phyloP scores from a whole-genome alignment of 2,797 vertebrate species.

The Rhincodon typus region DNA sequence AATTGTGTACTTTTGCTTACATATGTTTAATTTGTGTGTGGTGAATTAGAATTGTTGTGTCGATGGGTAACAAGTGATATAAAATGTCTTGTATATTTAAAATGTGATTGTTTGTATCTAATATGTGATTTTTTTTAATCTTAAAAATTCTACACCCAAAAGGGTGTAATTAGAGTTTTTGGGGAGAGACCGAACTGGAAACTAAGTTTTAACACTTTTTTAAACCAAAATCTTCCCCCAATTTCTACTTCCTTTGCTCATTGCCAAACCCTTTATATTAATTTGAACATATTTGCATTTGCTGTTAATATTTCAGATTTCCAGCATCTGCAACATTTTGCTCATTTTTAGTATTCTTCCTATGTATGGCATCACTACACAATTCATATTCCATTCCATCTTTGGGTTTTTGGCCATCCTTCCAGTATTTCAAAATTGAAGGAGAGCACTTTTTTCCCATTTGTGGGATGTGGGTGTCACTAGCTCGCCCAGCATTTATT shows the following conservation, averaged over 20 bases:
- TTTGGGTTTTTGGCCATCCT: not conserved
- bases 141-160: not conserved
- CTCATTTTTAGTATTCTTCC: not conserved
- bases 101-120: too few species aligned
- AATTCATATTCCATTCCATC: not conserved
- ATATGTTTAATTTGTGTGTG: not conserved
- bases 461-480: too few species aligned
- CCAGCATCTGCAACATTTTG: not conserved
- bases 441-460: not conserved
- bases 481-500: too few species aligned
- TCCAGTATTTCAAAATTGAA: not conserved
- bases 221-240: not conserved
- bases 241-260: not conserved
- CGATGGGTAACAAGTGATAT: not conserved
- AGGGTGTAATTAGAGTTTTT: not conserved
- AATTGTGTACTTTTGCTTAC: not conserved
- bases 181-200: not conserved
- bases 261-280: not conserved
- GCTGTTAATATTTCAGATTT: not conserved
- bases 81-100: not conserved
- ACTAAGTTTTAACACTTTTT: not conserved
- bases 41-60: not conserved
- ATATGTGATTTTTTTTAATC: too few species aligned
- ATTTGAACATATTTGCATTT: not conserved
- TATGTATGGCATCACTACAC: not conserved